Evolutionary conservation across 2,888 invertebrate genomes (phyloP).

Genomic region (Muschampia plurimacula): DNA sequence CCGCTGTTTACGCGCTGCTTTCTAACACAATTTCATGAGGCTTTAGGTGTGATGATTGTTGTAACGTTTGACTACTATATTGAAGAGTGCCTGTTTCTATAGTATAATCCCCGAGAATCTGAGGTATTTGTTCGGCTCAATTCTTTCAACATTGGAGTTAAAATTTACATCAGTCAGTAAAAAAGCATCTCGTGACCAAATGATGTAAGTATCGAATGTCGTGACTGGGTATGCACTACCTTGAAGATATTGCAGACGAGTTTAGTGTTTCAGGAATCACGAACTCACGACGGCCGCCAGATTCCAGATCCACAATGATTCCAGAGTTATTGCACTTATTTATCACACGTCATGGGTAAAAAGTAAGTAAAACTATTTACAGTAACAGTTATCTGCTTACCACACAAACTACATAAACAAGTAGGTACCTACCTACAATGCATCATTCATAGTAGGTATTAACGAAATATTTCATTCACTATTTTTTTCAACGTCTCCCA

Average conservation of each 20-base stretch:
- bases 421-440: too few species aligned
- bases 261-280: slow-evolving; percentile 57
- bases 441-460: too few species aligned
- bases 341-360: too few species aligned
- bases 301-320: slow-evolving; percentile 73
- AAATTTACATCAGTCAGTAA: neutral
- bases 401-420: too few species aligned
- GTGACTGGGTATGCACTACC: slow-evolving; percentile 67
- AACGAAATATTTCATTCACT: neutral
- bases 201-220: slow-evolving; percentile 57
- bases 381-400: too few species aligned
- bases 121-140: too few species aligned
- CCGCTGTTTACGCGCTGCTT: slow-evolving; percentile 49
- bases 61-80: too few species aligned
- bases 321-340: too few species aligned
- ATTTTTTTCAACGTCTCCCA: slow-evolving; percentile 18
- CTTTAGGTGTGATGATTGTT: too few species aligned
- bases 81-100: too few species aligned
- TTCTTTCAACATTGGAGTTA: neutral
- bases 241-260: slow-evolving; percentile 62
- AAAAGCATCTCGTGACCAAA: slow-evolving; percentile 37
- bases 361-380: too few species aligned
- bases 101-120: too few species aligned
- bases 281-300: slow-evolving; percentile 51
- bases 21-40: slow-evolving; percentile 39